Percentiles rank a stretch among this genome's conserved stretches.
Conservation (phyloP, 2,113 vertebrate species). For the Hiodon tergisus region DNA sequence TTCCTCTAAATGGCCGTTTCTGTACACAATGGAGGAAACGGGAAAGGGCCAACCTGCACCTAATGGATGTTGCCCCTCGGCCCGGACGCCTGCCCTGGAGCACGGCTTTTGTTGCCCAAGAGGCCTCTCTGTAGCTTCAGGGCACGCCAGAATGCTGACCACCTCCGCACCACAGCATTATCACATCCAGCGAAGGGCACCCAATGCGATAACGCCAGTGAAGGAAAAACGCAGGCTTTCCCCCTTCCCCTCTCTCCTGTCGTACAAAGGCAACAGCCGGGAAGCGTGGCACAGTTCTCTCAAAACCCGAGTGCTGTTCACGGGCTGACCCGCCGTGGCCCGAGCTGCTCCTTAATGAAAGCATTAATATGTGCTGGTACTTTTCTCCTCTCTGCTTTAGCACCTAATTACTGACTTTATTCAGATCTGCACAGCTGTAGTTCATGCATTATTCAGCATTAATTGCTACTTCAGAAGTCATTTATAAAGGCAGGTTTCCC, state of each 20-base stretch:
- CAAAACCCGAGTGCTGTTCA: slow-evolving; percentile 16
- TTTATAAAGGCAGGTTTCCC: slow-evolving; percentile 60
- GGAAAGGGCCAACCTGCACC: too few relatives aligned
- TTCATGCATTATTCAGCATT: slow-evolving; percentile 71
- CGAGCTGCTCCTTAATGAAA: slow-evolving; percentile 29
- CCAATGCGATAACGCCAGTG: too few relatives aligned
- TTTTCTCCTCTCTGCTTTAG: slow-evolving; percentile 56
- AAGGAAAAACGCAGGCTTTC: slow-evolving; percentile 1
- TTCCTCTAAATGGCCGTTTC: too few relatives aligned
- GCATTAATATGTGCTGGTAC: slow-evolving; percentile 58
- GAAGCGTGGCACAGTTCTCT: neutral
- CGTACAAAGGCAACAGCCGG: neutral
- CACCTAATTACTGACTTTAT: slow-evolving; percentile 62
- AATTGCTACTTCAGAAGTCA: slow-evolving; percentile 64
- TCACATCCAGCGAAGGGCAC: too few relatives aligned
- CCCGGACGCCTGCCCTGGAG: too few relatives aligned
- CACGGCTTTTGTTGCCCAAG: too few relatives aligned
- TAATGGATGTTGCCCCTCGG: too few relatives aligned
- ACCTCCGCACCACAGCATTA: too few relatives aligned
- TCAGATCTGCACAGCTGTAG: slow-evolving; percentile 66
- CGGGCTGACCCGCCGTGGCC: slow-evolving; percentile 19
- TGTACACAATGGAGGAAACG: too few relatives aligned
- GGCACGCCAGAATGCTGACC: too few relatives aligned
- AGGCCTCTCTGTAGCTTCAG: too few relatives aligned
- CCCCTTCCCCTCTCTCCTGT: neutral